Base-by-base conservation (phyloP, 2,888 invertebrate species). In the Campaea margaritaria region DNA sequence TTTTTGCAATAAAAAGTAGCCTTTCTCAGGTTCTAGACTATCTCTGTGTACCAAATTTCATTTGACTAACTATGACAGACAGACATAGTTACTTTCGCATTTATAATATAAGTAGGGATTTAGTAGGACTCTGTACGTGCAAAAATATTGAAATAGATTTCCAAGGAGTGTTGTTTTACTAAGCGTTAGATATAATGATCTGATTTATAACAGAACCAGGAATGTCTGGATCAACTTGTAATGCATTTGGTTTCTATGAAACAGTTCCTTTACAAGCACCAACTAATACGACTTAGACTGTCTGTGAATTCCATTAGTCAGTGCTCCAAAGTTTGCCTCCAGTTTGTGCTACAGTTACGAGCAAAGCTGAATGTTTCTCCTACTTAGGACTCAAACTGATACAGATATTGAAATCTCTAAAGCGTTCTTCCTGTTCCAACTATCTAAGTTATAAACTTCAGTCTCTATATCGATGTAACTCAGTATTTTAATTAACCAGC, bases 391-490 rank as follows among this genome's bases (percentile, higher is more conserved):
- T 21, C 21, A 61, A 62, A 66, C 62, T 64, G 59, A 68, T 64
- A 64, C 59, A 65, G 65, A 61, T 65, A 69, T 68, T 68, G 66
- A 68, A 71, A 71, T 69, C 67, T 58, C 67, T 67, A 65, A 68
- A 65, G 58, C 57, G 64, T 42, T 55, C 58, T 57, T 60, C 51
- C 47, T 46, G 27, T 55, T 52, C 60, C 48, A 65, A 65, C 70
- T 65, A 68, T 65, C 58, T 51, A 54, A 69, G 41, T 46, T 45
- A 44, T n/a, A 27, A 21, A 45, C 34, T 55, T 46, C 16, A 21
- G 11, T 9, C 9, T 9, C 1, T 3, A 34, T 34, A 11, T 34
- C 11, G 11, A 9, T 3, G 10, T 11, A 34, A 34, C 9, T 34
- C 11, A 9, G 34, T 34, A 11, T 11, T 34, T 11, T 5, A 34